phyloP scores from a whole-genome alignment of 2,113 vertebrate genomes.

The Meleagris gallopavo region DNA sequence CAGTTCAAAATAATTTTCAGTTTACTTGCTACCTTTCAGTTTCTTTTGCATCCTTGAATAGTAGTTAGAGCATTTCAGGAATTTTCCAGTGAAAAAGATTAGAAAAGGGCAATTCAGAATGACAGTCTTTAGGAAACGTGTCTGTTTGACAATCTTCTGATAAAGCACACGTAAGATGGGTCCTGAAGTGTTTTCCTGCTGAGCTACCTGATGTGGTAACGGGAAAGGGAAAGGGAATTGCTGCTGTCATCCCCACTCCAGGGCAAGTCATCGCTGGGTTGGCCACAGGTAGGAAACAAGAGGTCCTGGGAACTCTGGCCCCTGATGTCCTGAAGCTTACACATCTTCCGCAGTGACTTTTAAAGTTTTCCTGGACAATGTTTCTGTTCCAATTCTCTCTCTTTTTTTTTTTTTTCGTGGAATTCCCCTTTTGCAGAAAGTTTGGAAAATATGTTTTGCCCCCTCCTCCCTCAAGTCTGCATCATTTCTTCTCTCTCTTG shows the following conservation, averaged over 20 bases:
- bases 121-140: conserved; percentile 8
- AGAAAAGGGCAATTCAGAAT: neutral
- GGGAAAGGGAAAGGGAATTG: neutral
- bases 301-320: neutral
- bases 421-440: neutral
- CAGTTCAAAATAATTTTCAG: neutral
- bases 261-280: neutral
- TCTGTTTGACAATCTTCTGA: neutral
- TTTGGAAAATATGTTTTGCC: neutral
- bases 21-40: conserved; percentile 33
- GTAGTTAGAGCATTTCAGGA: neutral
- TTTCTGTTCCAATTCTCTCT: neutral
- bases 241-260: neutral
- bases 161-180: neutral
- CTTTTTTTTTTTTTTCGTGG: neutral
- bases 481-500: neutral
- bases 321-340: neutral
- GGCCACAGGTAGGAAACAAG: neutral
- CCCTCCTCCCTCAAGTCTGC: neutral
- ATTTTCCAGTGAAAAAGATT: conserved; percentile 17
- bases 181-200: conserved; percentile 3
- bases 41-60: neutral
- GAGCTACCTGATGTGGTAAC: neutral
- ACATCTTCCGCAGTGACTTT: neutral
- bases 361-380: neutral